phyloP scores from a whole-genome alignment of 2,888 invertebrate genomes.

The Gasteruption jaculator region DNA sequence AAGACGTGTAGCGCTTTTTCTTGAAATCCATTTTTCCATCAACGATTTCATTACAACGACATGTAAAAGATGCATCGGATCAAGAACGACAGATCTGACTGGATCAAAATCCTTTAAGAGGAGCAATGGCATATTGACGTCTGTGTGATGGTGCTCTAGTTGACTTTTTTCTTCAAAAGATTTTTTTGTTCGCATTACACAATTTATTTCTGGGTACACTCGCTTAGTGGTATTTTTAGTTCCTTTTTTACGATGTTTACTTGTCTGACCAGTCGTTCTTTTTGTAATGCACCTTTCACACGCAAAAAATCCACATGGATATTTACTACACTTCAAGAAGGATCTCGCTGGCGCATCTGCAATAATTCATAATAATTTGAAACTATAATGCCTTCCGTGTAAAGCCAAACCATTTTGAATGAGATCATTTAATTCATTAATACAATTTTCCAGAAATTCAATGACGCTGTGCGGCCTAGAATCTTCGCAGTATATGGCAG shows the following conservation, averaged over 20 bases:
- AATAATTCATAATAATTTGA: conserved; percentile 10
- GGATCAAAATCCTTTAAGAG: conserved; percentile 15
- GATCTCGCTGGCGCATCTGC: conserved; percentile 15
- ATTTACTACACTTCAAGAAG: conserved; percentile 14
- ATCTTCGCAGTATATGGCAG: conserved; percentile 13
- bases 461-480: conserved; percentile 10
- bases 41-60: conserved; percentile 11
- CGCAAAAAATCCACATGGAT: conserved; percentile 11
- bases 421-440: conserved; percentile 12
- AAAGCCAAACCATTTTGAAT: conserved; percentile 8
- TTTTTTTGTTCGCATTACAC: conserved; percentile 4
- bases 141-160: conserved; percentile 1
- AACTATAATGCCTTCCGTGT: conserved; percentile 2
- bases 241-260: conserved; percentile 7
- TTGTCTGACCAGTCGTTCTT: too few species aligned
- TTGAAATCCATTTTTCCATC: conserved; percentile 9
- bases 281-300: too few species aligned
- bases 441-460: conserved; percentile 12
- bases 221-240: conserved; percentile 1
- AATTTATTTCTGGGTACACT: conserved; percentile 9
- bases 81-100: conserved; percentile 15
- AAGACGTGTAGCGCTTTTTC: too few species aligned
- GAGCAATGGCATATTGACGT: background rate
- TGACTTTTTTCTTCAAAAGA: conserved; percentile 7
- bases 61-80: conserved; percentile 16